Evolutionary conservation across 2,113 vertebrate genomes (phyloP).

Genomic region (Aspidoscelis tigris): DNA sequence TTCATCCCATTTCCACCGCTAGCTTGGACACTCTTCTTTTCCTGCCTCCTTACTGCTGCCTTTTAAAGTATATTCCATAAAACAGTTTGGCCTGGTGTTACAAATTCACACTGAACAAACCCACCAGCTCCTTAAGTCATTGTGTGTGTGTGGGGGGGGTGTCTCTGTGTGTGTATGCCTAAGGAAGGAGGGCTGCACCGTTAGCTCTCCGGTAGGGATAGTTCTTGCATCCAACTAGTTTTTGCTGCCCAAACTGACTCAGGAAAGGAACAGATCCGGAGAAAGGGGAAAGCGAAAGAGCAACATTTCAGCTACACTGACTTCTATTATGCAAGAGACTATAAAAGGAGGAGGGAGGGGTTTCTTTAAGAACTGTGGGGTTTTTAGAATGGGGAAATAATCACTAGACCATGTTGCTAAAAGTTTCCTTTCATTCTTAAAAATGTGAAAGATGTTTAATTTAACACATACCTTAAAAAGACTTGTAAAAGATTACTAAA

Average conservation of each 20-base stretch:
- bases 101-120: background rate
- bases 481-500: background rate
- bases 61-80: background rate
- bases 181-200: background rate
- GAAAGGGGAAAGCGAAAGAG: background rate
- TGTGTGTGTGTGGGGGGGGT: too few species aligned
- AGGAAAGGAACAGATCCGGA: background rate
- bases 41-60: background rate
- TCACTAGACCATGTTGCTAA: constrained; percentile 1
- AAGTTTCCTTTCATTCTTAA: constrained; percentile 49
- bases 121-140: background rate
- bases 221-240: background rate
- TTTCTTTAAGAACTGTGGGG: background rate
- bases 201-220: background rate
- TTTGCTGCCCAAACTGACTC: background rate
- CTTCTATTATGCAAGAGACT: background rate
- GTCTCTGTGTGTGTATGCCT: too few species aligned
- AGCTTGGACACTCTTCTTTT: background rate
- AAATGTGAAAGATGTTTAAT: constrained; percentile 13
- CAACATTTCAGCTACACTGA: background rate
- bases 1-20: background rate
- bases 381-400: background rate
- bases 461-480: background rate
- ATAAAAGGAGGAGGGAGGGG: background rate
- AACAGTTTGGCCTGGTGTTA: background rate